Conservation (phyloP, 2,113 vertebrate species). For the Penelope pileata region DNA sequence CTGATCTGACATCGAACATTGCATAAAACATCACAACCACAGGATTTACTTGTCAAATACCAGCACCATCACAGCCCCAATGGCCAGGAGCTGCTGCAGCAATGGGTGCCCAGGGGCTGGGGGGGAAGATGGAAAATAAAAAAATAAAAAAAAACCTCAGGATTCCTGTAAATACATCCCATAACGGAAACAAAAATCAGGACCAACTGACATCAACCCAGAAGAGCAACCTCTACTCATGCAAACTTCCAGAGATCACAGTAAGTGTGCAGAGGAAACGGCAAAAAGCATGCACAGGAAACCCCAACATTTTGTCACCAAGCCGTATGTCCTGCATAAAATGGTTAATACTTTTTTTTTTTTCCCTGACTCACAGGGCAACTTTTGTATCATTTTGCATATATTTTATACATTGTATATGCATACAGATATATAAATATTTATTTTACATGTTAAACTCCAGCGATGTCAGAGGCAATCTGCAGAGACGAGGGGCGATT, state of each 20-base stretch:
- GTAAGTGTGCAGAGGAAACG: constrained; percentile 19
- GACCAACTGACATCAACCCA: not conserved
- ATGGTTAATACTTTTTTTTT: not conserved
- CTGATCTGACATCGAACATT: not conserved
- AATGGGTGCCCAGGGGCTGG: not conserved
- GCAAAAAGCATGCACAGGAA: constrained; percentile 19
- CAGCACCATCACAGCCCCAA: not conserved
- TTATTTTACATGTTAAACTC: not conserved
- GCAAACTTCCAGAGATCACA: constrained; percentile 2
- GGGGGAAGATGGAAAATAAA: not conserved
- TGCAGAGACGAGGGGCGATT: not conserved
- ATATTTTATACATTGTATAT: not conserved
- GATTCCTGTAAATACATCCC: not conserved
- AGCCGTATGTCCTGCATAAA: not conserved
- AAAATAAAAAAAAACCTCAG: not conserved
- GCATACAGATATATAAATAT: not conserved
- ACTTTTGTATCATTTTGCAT: not conserved
- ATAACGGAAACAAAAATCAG: not conserved
- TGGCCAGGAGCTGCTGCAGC: not conserved
- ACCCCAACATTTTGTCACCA: accelerated
- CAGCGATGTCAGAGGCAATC: not conserved
- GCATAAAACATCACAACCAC: no score
- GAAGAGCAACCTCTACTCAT: not conserved
- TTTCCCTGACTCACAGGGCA: not conserved
- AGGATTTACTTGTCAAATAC: not conserved